These are phyloP conservation scores for Habropoda laboriosa DNA, from an alignment of 1,140 invertebrate species.

Conservation along the genomic window DNA sequence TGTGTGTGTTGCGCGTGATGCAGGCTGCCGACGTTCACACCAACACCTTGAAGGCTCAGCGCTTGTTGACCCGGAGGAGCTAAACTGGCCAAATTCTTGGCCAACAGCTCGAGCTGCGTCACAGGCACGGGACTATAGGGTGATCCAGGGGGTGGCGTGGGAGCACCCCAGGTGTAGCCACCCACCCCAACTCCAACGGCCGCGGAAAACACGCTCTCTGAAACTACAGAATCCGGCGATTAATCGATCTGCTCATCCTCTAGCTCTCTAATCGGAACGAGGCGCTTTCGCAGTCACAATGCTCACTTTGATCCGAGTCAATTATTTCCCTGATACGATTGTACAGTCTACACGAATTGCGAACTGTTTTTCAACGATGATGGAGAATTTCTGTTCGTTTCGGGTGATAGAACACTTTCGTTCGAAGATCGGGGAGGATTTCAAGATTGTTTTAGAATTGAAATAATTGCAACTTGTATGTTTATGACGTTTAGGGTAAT, in stretches of 20 bases:
- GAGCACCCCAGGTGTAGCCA: constrained; percentile 85
- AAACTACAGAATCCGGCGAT: constrained; percentile 80
- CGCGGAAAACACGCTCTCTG: constrained; percentile 86
- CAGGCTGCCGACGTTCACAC: constrained; percentile 77
- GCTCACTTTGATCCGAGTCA: constrained; percentile 2
- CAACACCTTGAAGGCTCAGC: constrained; percentile 77
- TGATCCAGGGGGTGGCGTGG: constrained; percentile 86
- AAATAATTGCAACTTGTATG: too few species aligned
- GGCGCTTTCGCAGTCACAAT: not conserved
- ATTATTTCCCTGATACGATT: not conserved
- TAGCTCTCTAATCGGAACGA: constrained; percentile 2
- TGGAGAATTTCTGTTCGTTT: not conserved
- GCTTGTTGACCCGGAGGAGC: constrained; percentile 76
- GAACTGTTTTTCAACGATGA: too few species aligned
- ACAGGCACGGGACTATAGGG: constrained; percentile 86
- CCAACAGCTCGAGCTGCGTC: constrained; percentile 84
- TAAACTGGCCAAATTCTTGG: constrained; percentile 80
- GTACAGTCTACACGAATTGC: not conserved
- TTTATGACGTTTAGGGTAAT: too few species aligned
- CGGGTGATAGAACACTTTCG: not conserved
- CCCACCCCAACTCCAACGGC: constrained; percentile 81
- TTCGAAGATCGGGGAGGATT: not conserved
- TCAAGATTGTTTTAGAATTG: not conserved
- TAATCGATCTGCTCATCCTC: constrained; percentile 52
- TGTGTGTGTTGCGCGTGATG: constrained; percentile 79